phyloP scores from a whole-genome alignment of 2,113 vertebrate genomes.

The Scophthalmus maximus region DNA sequence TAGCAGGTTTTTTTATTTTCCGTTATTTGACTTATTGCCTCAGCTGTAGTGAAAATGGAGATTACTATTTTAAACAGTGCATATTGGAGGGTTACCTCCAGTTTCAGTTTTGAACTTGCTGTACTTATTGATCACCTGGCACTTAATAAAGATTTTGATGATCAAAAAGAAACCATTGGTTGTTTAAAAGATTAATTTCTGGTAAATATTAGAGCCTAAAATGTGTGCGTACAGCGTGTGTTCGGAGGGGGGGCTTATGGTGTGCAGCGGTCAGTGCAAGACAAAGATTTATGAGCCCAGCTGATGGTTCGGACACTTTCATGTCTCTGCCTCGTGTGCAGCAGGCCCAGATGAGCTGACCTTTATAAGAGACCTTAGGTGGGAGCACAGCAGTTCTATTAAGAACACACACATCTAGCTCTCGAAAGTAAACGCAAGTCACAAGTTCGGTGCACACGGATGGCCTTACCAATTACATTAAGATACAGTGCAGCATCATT shows the following conservation, averaged over 20 bases:
- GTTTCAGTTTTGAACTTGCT: not conserved
- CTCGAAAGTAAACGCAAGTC: too few relatives aligned
- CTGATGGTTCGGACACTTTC: conserved; percentile 69
- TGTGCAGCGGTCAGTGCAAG: conserved; percentile 24
- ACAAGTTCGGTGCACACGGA: too few relatives aligned
- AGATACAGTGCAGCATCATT: not conserved
- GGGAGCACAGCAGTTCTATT: conserved; percentile 41
- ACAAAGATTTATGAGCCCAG: conserved; percentile 72
- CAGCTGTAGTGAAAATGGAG: not conserved
- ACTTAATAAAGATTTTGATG: too few relatives aligned
- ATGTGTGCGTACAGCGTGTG: not conserved
- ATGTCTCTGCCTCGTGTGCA: conserved; percentile 63
- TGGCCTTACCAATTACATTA: too few relatives aligned
- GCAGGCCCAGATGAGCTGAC: conserved; percentile 72
- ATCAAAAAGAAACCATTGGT: too few relatives aligned
- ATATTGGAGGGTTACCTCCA: not conserved
- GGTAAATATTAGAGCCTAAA: not conserved
- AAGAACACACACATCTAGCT: conserved; percentile 25
- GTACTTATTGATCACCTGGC: too few relatives aligned
- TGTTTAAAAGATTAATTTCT: too few relatives aligned
- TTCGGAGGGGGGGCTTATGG: not conserved
- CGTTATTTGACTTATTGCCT: too few relatives aligned
- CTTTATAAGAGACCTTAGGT: conserved; percentile 68
- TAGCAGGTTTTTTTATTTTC: too few relatives aligned
- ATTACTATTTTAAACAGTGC: not conserved